Evolutionary conservation across 2,797 vertebrate species (phyloP), one percentile per base, ranked within the genome.

Genomic region (Cheirogaleus major): DNA sequence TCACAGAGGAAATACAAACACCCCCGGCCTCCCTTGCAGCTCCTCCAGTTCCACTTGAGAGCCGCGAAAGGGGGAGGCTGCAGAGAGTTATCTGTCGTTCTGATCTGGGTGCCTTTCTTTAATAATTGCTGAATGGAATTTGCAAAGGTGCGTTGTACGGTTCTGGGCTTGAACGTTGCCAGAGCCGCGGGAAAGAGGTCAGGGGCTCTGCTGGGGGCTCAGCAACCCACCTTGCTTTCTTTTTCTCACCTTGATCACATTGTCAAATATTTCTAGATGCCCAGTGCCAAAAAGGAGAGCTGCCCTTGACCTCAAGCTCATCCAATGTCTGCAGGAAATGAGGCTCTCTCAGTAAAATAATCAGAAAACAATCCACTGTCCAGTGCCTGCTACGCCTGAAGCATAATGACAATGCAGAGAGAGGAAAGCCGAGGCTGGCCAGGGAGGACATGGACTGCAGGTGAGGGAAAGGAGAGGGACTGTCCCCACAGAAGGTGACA

Each of bases 1-100:
- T 61, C 83, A 18, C 83, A 67, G 81, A 93, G 84, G 52, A 95
- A 93, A 80, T 15, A 45, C 76, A 30, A 93, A 81, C 87, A 38
- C 18, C 48, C 27, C 43, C 2, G 5, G n/a, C 55, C 48, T 43
- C 23, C 50, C 55, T 79, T 22, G 7, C 67, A 59, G 86, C 59
- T 32, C 65, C 78, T 75, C 69, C 72, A 10, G 1, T 38, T 84
- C 80, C 32, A 7, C 75, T 67, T 14, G 55, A 80, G 13, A 69
- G 69, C 57, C 41, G 7, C 2, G 7, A 25, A 45, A 55, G 4
- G 25, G 43, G 32, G 72, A 50, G 17, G 25, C 48, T 10, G 2
- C 27, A 48, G 59, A 72, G n/a, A 76, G 30, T 14, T 38, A 52
- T 1, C 18, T 2, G 48, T 25, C 0, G 0, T 27, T 65, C 80